A percentile compares a stretch with the other conserved stretches of the same genome.
Conservation (phyloP, 2,797 vertebrate species). For the Rhabdophis nuchalis region DNA sequence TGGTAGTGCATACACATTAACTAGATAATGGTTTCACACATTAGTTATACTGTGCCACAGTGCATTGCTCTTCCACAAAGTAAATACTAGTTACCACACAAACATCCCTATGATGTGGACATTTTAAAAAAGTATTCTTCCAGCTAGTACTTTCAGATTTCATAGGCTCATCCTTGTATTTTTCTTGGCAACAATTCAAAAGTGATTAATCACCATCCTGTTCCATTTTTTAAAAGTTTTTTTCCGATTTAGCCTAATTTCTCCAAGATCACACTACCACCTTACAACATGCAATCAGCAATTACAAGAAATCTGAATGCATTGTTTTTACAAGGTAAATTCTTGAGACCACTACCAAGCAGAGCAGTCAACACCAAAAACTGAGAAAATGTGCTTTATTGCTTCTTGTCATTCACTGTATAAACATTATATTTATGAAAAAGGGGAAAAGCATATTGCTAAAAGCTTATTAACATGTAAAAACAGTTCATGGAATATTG, state of each 20-base stretch:
- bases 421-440: neutral
- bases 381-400: neutral
- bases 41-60: neutral
- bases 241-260: neutral
- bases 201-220: neutral
- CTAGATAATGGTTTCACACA: neutral
- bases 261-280: neutral
- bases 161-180: neutral
- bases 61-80: neutral
- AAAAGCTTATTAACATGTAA: neutral
- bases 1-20: neutral
- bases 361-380: neutral
- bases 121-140: neutral
- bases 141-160: neutral
- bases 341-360: neutral
- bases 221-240: neutral
- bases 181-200: neutral
- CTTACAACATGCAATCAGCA: neutral
- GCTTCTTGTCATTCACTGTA: neutral
- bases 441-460: neutral
- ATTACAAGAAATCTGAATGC: neutral
- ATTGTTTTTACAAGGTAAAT: neutral
- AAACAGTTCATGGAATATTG: neutral
- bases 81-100: neutral
- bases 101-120: neutral